A percentile compares a stretch with the other conserved stretches of the same genome.
Conservation (phyloP, 2,888 invertebrate species). For the Cheilosia vulpina region DNA sequence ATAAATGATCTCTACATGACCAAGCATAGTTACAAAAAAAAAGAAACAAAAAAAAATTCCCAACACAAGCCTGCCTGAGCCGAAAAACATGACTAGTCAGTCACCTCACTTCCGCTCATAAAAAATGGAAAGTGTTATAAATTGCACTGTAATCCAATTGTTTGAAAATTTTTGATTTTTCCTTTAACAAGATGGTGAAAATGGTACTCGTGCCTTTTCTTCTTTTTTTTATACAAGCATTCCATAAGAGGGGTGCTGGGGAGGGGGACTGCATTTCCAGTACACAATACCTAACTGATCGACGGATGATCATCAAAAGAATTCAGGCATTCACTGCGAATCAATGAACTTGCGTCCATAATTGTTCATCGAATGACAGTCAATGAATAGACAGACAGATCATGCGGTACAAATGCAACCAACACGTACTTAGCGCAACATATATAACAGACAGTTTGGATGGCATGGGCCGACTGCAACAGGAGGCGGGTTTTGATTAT, state of each 20-base stretch:
- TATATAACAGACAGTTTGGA: conserved; percentile 18
- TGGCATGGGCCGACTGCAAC: conserved; percentile 44
- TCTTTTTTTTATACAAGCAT: not conserved
- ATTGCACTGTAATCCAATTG: conserved; percentile 41
- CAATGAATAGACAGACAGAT: conserved; percentile 28
- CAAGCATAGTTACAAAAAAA: not conserved
- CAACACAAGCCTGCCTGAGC: not conserved
- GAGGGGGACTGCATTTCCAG: not conserved
- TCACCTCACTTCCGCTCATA: conserved; percentile 54
- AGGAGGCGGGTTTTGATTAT: conserved; percentile 53
- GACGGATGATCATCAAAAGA: conserved; percentile 21
- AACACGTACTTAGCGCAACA: conserved; percentile 11
- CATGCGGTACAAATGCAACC: not conserved
- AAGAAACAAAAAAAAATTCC: conserved; percentile 4
- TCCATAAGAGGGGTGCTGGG: not conserved
- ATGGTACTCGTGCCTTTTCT: not conserved
- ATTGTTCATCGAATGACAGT: conserved; percentile 13
- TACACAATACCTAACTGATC: not conserved
- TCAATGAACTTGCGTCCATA: conserved; percentile 36
- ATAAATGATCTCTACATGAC: not conserved
- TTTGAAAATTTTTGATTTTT: conserved; percentile 11
- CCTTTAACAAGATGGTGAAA: conserved; percentile 43
- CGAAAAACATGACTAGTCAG: not conserved
- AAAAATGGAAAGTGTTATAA: conserved; percentile 73
- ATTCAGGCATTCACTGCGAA: conserved; percentile 3